phyloP scores from a whole-genome alignment of 1,140 invertebrate species.

The Oncopeltus fasciatus region DNA sequence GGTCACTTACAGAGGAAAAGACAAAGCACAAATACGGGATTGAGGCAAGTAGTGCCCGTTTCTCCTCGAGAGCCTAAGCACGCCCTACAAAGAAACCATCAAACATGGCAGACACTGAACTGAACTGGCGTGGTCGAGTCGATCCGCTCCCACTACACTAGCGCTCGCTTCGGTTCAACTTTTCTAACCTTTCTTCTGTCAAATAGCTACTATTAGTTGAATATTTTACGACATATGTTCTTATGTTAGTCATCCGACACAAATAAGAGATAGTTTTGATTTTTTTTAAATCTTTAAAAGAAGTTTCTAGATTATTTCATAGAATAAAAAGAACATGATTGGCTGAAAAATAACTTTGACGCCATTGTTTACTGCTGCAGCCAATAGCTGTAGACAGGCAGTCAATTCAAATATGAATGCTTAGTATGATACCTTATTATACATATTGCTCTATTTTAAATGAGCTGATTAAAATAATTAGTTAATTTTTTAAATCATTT shows the following conservation, averaged over 20 bases:
- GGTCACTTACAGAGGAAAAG: not conserved
- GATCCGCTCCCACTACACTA: slow-evolving; percentile 2
- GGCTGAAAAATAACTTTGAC: slow-evolving; percentile 3
- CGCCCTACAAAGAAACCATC: slow-evolving; percentile 14
- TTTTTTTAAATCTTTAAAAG: not conserved
- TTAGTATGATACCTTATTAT: too few species aligned
- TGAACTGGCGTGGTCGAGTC: slow-evolving; percentile 19
- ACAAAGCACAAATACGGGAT: not conserved
- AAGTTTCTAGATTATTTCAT: not conserved
- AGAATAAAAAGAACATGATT: not conserved
- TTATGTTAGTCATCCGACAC: too few species aligned
- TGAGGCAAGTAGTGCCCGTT: slow-evolving; percentile 10
- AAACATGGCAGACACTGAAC: slow-evolving; percentile 22
- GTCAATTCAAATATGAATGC: too few species aligned
- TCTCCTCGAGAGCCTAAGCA: slow-evolving; percentile 3
- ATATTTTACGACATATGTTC: not conserved
- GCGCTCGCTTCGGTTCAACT: slow-evolving; percentile 8
- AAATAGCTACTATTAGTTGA: not conserved
- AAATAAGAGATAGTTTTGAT: too few species aligned
- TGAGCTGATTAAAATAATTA: too few species aligned
- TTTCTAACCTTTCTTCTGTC: not conserved
- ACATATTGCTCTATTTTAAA: too few species aligned
- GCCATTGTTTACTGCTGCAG: not conserved
- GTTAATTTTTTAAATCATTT: too few species aligned
- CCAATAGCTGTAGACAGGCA: too few species aligned